Evolutionary conservation across 2,797 vertebrate species (phyloP), one percentile per base, ranked within the genome.

Genomic region (Oreochromis mossambicus): DNA sequence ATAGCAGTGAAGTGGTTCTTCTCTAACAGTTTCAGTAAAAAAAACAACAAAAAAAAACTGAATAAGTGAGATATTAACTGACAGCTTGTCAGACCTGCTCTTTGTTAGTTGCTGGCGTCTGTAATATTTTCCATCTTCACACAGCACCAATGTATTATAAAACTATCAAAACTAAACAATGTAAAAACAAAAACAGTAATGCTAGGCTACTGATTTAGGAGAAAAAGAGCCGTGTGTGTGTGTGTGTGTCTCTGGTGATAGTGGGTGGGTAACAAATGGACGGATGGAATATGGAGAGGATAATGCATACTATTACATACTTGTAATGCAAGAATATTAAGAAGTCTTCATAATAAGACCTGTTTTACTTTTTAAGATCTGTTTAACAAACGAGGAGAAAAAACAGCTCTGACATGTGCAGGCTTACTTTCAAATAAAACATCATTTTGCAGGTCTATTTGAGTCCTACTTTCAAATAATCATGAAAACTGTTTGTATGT

Each of bases 131-230:
- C 8, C 41, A 11, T 46, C 41, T 43, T 73, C 24, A 48, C 41
- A 26, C 15, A 48, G 24, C 41, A 73, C 41, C 41, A 46, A 73
- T 46, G 15, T 48, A 73, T 17, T 29, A 19, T 29, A 73, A 73
- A 26, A 17, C 21, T 29, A 17, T 29, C 5, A 1, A 19, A 73
- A 43, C 29, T 24, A 73, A 46, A 70, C 66, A 6, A 73, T 6
- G 17, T 58, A 58, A 58, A 58, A 58, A 32, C 26, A 58, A 2
- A 56, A 73, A 70, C 12, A 43, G n/a, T 10, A 1, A 70, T 0
- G 5, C 21, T 17, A 43, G 13, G 13, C 66, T 24, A 43, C 21
- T 43, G 41, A 13, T 70, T 70, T 26, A 46, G 66, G 0, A 0
- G 56, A 19, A 58, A 58, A 58, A 61, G 29, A 61, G 15, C 5